A percentile compares a stretch with the other conserved stretches of the same genome.
phyloP scores from a whole-genome alignment of 2,797 vertebrate genomes.

The Trematomus bernacchii region DNA sequence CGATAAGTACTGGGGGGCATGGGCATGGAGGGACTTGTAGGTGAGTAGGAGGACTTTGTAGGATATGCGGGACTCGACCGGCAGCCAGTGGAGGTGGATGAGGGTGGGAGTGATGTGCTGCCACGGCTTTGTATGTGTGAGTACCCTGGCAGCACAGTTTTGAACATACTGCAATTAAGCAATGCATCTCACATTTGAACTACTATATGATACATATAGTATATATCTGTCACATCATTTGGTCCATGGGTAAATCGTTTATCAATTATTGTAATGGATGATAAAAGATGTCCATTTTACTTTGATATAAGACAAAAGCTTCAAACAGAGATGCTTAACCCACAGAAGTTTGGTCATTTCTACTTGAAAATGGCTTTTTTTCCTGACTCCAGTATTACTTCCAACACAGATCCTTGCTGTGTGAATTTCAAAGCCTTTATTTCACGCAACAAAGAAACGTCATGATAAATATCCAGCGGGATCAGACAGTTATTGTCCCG shows the following conservation, averaged over 20 bases:
- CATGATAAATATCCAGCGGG: not conserved
- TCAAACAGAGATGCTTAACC: not conserved
- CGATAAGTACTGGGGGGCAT: too few species aligned
- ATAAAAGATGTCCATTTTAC: too few species aligned
- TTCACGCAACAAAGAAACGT: not conserved
- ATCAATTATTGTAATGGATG: not conserved
- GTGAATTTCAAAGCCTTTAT: not conserved
- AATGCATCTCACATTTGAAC: not conserved
- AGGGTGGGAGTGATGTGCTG: too few species aligned
- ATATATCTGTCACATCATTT: not conserved
- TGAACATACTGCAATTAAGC: too few species aligned
- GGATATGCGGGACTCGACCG: too few species aligned
- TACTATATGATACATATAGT: not conserved
- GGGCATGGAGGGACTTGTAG: too few species aligned
- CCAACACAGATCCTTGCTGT: too few species aligned
- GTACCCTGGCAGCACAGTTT: too few species aligned
- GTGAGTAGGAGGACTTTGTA: too few species aligned
- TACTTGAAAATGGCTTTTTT: not conserved
- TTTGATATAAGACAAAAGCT: not conserved
- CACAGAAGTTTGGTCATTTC: not conserved
- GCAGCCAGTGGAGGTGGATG: too few species aligned
- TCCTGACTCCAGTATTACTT: too few species aligned
- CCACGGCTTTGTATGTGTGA: too few species aligned
- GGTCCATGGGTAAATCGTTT: not conserved
- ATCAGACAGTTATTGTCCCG: not conserved